A percentile compares a stretch with the other conserved stretches of the same genome.
Evolutionary conservation across 2,797 vertebrate species (phyloP).

Genomic region (Ibycter americanus): DNA sequence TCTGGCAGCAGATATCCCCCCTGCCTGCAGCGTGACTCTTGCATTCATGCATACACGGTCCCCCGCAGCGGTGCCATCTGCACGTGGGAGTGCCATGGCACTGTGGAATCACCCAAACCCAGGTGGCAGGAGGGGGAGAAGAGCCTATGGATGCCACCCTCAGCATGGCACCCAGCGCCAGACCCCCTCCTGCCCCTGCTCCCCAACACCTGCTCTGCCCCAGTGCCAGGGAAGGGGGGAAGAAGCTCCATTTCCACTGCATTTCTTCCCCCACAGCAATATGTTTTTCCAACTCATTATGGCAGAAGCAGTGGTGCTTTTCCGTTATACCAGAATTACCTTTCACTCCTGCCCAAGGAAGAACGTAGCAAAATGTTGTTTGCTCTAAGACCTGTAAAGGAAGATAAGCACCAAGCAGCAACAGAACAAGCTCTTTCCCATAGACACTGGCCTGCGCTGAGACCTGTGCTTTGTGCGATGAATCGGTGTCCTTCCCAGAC

Average conservation of each 20-base stretch:
- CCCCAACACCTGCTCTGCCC: not conserved
- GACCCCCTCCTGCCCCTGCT: not conserved
- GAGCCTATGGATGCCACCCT: not conserved
- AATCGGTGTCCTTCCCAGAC: not conserved
- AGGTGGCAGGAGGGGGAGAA: accelerated
- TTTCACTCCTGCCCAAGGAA: not conserved
- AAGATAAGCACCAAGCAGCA: not conserved
- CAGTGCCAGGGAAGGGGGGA: accelerated
- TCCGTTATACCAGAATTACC: not conserved
- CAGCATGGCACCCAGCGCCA: not conserved
- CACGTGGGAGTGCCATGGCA: accelerated
- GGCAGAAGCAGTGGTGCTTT: not conserved
- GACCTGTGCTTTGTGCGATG: not conserved
- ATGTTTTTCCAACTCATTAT: not conserved
- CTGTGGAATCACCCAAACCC: not conserved
- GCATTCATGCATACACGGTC: accelerated
- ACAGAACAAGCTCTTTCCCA: not conserved
- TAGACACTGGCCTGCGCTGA: not conserved
- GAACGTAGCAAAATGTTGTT: not conserved
- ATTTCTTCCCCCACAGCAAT: not conserved
- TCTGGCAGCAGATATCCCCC: not conserved
- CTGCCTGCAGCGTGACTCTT: not conserved
- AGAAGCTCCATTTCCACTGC: not conserved
- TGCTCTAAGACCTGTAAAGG: not conserved
- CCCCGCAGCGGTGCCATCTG: not conserved